These are phyloP conservation scores for Malacoraja senta DNA, from an alignment of 2,797 vertebrate genomes.

Conservation along the genomic window DNA sequence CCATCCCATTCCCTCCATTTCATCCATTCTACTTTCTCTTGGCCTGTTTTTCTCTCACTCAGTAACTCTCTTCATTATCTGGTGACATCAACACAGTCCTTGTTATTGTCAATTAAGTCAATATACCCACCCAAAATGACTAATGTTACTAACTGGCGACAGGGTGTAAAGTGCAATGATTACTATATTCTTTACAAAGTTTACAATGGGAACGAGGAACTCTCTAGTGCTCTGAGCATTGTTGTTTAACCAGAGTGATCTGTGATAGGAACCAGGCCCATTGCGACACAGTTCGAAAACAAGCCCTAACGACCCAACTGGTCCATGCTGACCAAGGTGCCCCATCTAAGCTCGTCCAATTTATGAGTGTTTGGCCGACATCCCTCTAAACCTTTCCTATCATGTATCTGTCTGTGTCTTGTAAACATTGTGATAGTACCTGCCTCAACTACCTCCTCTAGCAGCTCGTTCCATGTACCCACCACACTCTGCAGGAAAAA, in stretches of 20 bases:
- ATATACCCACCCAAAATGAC: neutral
- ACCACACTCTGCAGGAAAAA: too few species aligned
- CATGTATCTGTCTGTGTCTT: too few species aligned
- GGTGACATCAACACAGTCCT: neutral
- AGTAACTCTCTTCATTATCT: neutral
- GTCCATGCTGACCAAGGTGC: too few species aligned
- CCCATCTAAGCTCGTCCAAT: too few species aligned
- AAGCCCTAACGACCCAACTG: too few species aligned
- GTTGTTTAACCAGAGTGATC: neutral
- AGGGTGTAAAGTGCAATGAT: conserved; percentile 19
- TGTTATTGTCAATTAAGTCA: neutral
- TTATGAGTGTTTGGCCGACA: too few species aligned
- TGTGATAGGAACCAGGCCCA: neutral
- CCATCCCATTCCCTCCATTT: too few species aligned
- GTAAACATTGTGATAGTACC: too few species aligned
- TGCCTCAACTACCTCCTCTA: too few species aligned
- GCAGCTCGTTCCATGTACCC: too few species aligned
- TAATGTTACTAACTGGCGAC: conserved; percentile 2
- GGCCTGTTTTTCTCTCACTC: neutral
- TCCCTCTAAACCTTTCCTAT: too few species aligned
- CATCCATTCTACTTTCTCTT: too few species aligned
- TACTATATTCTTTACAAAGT: neutral
- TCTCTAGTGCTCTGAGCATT: neutral
- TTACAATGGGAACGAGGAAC: neutral
- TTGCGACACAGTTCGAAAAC: neutral